Base-by-base conservation (phyloP, 1,140 invertebrate genomes). In the Panagrolaimus sp. region DNA sequence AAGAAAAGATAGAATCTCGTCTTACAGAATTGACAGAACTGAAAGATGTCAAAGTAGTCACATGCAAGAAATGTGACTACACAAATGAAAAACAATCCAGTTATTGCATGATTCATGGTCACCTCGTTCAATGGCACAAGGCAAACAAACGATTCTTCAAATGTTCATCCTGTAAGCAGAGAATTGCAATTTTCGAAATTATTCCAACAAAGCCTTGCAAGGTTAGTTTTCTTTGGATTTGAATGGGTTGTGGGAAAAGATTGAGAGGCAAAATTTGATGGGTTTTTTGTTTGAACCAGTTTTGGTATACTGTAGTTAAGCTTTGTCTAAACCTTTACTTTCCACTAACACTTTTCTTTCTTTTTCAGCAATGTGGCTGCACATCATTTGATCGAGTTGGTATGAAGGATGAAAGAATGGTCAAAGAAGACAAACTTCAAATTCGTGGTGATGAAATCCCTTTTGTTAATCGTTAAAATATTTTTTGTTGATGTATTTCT, bases 381-480 rank as follows among this genome's bases (percentile, higher is more conserved):
- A 63, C n/a, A 1, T 63, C 62, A 0, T 63, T 63, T 16, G 62
- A 42, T 43, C 27, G 38, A 43, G 27, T 31, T 38, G 62, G 62
- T 9, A 63, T 63, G 62, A 31, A 43, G 38, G 62, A 63, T 63
- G 62, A 63, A 63, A 16, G 62, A 16, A 63, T 42, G 9, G 62
- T 63, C 7, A 27, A 27, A 9, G 13, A 57, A 13, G 51, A 57
- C n/a, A 57, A 57, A 57, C 16, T 57, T 23, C 20, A 25, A 11
- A 57, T 57, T 57, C 51, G 51, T 11, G 51, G 51, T 27, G 51
- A 57, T 25, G 51, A 57, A 23, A n/a, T 20, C 9, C 20, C 20
- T 5, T 57, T 57, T 57, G 51, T 57, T 57, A 57, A 57, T 27
- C 51, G 51, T 20, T 57, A 57, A 57, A 13, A n/a, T n/a, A n/a